Evolutionary conservation across 2,888 invertebrate genomes (phyloP).

Genomic region (Antitype chi): DNA sequence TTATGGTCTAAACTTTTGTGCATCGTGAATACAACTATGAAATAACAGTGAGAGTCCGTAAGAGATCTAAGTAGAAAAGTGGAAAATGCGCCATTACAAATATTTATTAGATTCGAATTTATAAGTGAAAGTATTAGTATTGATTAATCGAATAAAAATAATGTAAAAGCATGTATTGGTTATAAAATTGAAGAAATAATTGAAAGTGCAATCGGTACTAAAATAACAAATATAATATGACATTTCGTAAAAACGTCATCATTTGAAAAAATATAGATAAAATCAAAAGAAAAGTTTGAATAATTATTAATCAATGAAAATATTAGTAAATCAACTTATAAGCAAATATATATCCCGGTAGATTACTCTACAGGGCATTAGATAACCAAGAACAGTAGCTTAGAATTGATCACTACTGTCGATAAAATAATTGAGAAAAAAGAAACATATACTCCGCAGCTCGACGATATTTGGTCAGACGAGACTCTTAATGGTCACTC

Average conservation of each 20-base stretch:
- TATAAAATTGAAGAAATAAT: not conserved
- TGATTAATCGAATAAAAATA: not conserved
- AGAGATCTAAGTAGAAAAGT: constrained; percentile 25
- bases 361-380: not conserved
- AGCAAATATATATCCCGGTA: not conserved
- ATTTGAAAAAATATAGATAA: not conserved
- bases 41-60: not conserved
- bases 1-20: not conserved
- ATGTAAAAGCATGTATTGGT: too few relatives aligned
- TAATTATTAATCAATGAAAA: not conserved
- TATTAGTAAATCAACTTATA: not conserved
- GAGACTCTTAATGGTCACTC: not conserved
- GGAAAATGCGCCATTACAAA: not conserved
- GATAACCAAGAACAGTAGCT: not conserved
- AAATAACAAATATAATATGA: not conserved
- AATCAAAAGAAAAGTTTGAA: not conserved
- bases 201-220: not conserved
- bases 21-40: constrained; percentile 1
- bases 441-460: not conserved
- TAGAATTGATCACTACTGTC: too few relatives aligned
- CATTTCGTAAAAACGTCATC: not conserved
- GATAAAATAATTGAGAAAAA: not conserved
- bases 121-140: not conserved
- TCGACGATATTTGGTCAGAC: constrained; percentile 1
- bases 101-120: not conserved